Evolutionary conservation across 2,797 vertebrate genomes (phyloP).

Genomic region (Neosilurus mollespiculum): DNA sequence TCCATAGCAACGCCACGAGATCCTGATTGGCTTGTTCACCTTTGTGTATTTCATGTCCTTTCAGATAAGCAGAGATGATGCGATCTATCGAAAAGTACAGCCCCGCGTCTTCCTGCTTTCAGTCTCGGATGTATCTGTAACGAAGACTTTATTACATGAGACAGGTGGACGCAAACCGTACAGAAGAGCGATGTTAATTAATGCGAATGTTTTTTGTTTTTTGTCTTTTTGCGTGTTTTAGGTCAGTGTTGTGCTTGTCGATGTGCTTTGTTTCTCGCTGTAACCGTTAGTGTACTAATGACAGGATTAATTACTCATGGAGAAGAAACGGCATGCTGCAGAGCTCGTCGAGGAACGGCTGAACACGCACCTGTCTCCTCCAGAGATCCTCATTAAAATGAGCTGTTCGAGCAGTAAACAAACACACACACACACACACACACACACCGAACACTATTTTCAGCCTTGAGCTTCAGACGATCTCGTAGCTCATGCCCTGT

Average conservation of each 20-base stretch:
- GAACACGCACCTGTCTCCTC: constrained; percentile 78
- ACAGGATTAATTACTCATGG: constrained; percentile 53
- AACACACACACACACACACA: constrained; percentile 34
- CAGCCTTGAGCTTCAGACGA: constrained; percentile 20
- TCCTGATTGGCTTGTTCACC: too few species aligned
- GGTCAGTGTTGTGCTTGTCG: constrained; percentile 1
- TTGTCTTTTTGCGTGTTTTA: not conserved
- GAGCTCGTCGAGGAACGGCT: constrained; percentile 73
- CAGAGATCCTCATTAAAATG: constrained; percentile 76
- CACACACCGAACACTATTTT: not conserved
- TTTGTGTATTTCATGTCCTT: too few species aligned
- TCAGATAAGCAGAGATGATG: too few species aligned
- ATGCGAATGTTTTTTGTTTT: not conserved
- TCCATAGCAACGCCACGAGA: too few species aligned
- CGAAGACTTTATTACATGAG: not conserved
- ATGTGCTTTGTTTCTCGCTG: not conserved
- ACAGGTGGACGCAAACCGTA: not conserved
- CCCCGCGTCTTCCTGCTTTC: too few species aligned
- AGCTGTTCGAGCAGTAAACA: constrained; percentile 46
- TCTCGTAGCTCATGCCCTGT: constrained; percentile 9
- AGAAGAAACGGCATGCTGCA: constrained; percentile 66
- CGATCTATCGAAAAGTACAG: too few species aligned
- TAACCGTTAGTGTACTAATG: constrained; percentile 39
- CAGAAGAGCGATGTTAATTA: not conserved
- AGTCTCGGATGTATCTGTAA: not conserved